A percentile compares a stretch with the other conserved stretches of the same genome.
These are phyloP conservation scores for Syncerus caffer DNA, from an alignment of 2,797 vertebrate genomes.

Conservation along the genomic window DNA sequence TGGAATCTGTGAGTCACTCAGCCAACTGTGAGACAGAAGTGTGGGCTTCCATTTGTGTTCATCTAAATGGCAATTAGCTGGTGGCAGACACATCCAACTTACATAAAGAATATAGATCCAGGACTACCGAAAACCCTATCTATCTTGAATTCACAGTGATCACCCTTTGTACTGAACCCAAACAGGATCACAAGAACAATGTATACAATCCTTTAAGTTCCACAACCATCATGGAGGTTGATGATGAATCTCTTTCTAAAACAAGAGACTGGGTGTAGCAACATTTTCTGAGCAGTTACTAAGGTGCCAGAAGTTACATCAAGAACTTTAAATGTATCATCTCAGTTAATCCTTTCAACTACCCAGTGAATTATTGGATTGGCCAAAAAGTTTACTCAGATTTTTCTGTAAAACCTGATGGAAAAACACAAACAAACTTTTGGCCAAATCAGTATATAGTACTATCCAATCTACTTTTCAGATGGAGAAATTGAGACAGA, in stretches of 20 bases:
- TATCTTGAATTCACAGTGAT: background rate
- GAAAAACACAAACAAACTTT: background rate
- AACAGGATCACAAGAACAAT: background rate
- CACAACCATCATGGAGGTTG: background rate
- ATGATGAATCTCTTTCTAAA: background rate
- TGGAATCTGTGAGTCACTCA: slow-evolving; percentile 63
- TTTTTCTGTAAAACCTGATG: background rate
- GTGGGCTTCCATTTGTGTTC: slow-evolving; percentile 61
- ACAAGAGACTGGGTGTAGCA: background rate
- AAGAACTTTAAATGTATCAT: background rate
- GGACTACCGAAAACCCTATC: background rate
- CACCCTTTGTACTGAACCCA: background rate
- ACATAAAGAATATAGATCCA: slow-evolving; percentile 32
- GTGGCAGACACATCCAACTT: slow-evolving; percentile 12
- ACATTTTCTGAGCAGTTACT: background rate
- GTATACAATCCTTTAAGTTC: background rate
- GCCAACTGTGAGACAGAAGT: background rate
- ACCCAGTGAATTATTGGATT: background rate
- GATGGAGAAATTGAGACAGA: background rate
- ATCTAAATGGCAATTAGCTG: slow-evolving; percentile 57
- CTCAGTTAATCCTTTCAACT: background rate
- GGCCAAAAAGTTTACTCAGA: background rate
- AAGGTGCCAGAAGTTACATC: background rate
- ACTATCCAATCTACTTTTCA: background rate
- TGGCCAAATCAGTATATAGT: background rate